Evolutionary conservation across 2,888 invertebrate species (phyloP), one percentile per base, ranked within the genome.

Genomic region (Drosophila quinaria): DNA sequence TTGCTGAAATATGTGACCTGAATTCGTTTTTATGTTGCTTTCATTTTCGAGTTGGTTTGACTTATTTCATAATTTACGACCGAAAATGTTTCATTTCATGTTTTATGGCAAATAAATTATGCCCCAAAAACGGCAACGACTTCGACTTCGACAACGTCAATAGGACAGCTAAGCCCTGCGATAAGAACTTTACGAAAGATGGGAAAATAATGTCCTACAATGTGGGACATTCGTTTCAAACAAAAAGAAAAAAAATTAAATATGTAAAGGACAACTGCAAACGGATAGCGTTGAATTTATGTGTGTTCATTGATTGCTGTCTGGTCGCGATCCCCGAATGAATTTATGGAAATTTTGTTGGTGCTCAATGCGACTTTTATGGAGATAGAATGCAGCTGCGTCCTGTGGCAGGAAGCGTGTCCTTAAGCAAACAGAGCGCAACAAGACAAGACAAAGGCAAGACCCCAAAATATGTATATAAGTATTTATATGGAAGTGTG

Each of bases 21-120:
- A 61, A 68, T 68, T 42, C 37, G 33, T 42, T 61, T 74, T 60
- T 59, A 59, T 78, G 56, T 58, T 55, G 37, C 54, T 46, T 65
- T 58, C 39, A 42, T 47, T 74, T 61, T 46, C 35, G 70, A 61
- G 70, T 74, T 46, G 35, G 37, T 58, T 70, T 80, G 68, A 70
- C 67, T 78, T 74, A 67, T 68, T 81, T 81, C 73, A 89, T 89
- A 86, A 86, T 86, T 86, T 86, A 86, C 88, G 88, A 86, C 78
- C 83, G 44, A 54, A 82, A 82, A 88, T 88, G 70, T 85, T 89
- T 88, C 78, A 82, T 83, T 83, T 86, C 85, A 76, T 86, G 78
- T 86, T 88, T 86, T 86, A 86, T 89, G 78, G 83, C 69, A 72
- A 70, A 89, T 90, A 86, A 89, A 86, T 86, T 83, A 89, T 83